Evolutionary conservation across 2,888 invertebrate genomes (phyloP).

Genomic region (Aporophyla lueneburgensis): DNA sequence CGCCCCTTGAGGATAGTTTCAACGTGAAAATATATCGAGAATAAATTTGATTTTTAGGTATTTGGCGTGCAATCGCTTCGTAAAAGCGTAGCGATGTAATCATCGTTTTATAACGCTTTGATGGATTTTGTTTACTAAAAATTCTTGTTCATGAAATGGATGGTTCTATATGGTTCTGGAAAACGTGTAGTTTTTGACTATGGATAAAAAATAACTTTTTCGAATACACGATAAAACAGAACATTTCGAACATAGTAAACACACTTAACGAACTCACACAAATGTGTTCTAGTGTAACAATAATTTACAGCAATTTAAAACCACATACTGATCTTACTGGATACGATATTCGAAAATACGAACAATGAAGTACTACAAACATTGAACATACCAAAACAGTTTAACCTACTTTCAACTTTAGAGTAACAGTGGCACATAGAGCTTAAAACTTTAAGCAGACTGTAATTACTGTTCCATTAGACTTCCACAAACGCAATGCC

Average conservation of each 20-base stretch:
- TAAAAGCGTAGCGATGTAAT: constrained; percentile 14
- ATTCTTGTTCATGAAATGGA: constrained; percentile 5
- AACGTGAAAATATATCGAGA: constrained; percentile 63
- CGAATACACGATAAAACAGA: not conserved
- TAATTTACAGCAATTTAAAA: not conserved
- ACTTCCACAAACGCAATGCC: not conserved
- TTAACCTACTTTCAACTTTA: constrained; percentile 29
- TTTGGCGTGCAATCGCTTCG: constrained; percentile 32
- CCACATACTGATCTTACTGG: not conserved
- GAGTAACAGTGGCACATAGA: constrained; percentile 7
- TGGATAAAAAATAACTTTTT: not conserved
- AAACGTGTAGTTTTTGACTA: not conserved
- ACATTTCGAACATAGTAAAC: not conserved
- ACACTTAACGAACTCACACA: too few relatives aligned
- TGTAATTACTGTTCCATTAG: constrained; percentile 42
- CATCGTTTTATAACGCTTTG: constrained; percentile 13
- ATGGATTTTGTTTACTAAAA: constrained; percentile 24
- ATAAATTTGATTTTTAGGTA: constrained; percentile 37
- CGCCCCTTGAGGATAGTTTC: constrained; percentile 61
- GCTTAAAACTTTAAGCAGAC: constrained; percentile 35
- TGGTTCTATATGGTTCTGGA: not conserved
- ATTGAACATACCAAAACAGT: constrained; percentile 25
- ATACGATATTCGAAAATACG: not conserved
- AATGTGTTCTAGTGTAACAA: not conserved
- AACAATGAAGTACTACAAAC: constrained; percentile 2